Evolutionary conservation across 2,888 invertebrate genomes (phyloP).

Genomic region (Hecatera dysodea): DNA sequence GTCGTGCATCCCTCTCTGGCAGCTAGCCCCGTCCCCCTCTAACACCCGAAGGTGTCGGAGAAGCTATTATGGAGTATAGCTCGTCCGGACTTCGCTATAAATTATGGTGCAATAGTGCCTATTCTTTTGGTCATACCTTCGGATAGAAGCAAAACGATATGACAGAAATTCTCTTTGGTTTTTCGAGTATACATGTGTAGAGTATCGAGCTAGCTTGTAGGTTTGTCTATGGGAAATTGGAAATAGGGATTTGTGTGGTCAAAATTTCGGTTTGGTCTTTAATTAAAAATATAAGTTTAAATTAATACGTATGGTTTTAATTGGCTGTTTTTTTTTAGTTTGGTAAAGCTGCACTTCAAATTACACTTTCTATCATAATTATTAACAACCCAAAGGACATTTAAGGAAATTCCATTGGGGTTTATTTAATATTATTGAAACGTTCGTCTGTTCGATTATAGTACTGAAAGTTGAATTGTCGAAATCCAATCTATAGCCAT

Average conservation of each 20-base stretch:
- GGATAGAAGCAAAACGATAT: slow-evolving; percentile 78
- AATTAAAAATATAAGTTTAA: too few relatives aligned
- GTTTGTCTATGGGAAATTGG: background rate
- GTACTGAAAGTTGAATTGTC: too few relatives aligned
- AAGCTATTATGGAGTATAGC: slow-evolving; percentile 89
- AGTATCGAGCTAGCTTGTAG: background rate
- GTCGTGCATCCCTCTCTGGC: slow-evolving; percentile 80
- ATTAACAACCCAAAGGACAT: too few relatives aligned
- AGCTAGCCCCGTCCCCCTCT: slow-evolving; percentile 75
- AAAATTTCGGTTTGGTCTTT: background rate
- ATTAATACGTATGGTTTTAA: too few relatives aligned
- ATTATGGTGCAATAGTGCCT: slow-evolving; percentile 88
- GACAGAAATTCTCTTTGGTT: slow-evolving; percentile 79
- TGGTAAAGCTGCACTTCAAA: too few relatives aligned
- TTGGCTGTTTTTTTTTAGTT: too few relatives aligned
- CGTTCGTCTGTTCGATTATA: too few relatives aligned
- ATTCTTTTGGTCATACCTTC: slow-evolving; percentile 83
- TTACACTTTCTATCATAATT: too few relatives aligned
- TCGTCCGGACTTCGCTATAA: slow-evolving; percentile 85
- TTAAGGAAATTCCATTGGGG: too few relatives aligned
- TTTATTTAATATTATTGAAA: too few relatives aligned
- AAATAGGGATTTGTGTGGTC: background rate
- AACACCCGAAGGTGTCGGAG: slow-evolving; percentile 85
- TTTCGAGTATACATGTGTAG: slow-evolving; percentile 3
- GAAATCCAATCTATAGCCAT: too few relatives aligned